Conservation (phyloP, 2,797 vertebrate species). For the Hylomyscus alleni region DNA sequence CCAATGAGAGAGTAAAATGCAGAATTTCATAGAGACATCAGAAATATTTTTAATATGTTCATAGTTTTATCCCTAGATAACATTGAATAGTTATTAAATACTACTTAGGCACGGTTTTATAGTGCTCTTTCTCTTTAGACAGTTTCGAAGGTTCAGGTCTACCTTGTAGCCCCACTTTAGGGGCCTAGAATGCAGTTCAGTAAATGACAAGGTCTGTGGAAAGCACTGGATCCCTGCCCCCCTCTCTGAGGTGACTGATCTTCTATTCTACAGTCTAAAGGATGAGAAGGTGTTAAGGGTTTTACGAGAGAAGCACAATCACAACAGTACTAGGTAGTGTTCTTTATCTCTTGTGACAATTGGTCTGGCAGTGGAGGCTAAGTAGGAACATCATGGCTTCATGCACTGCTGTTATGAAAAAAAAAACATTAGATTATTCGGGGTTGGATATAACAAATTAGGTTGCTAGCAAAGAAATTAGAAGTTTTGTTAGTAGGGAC, state of each 20-base stretch:
- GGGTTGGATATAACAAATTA: background rate
- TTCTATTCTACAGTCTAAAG: background rate
- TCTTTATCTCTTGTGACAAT: background rate
- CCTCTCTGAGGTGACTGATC: background rate
- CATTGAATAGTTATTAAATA: constrained; percentile 55
- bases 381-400: rapidly evolving
- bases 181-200: background rate
- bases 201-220: background rate
- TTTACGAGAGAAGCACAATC: background rate
- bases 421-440: background rate
- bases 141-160: constrained; percentile 17
- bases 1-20: constrained; percentile 29
- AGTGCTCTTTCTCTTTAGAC: constrained; percentile 45
- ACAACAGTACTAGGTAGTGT: background rate
- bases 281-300: background rate
- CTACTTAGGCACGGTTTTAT: background rate
- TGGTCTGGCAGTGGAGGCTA: background rate
- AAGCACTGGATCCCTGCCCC: background rate
- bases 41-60: constrained; percentile 39
- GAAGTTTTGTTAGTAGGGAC: background rate
- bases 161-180: background rate
- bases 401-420: background rate
- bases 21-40: constrained; percentile 59
- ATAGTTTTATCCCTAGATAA: constrained; percentile 17
- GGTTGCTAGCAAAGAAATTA: background rate